Evolutionary conservation across 2,888 invertebrate genomes (phyloP), one percentile per base, ranked within the genome.

Genomic region (Drosophila dives): DNA sequence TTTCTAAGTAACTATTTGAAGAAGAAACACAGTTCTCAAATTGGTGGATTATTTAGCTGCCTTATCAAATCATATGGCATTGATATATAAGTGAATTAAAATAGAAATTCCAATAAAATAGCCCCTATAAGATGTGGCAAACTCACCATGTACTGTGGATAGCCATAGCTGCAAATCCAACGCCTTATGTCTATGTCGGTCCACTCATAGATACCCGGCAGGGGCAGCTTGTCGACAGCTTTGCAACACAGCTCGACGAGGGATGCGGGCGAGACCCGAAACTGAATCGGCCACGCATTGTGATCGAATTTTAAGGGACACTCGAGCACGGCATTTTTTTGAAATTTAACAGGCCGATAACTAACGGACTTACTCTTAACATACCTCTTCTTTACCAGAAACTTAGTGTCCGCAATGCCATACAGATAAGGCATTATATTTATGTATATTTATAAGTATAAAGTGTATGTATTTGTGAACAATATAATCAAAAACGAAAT

Each of bases 91-190:
- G 40, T 42, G 2, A n/a, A 42, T 42, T 42, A 6, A 3, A 29
- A 17, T 50, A 51, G 32, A 53, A 15, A 34, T 20, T 15, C 12
- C 15, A 45, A 20, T 3, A 23, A 20, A 23, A 23, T 20, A 8
- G 8, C 33, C 51, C 51, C 33, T 51, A 51, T 51, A 15, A 5
- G 2, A 33, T 20, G 15, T n/a, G 8, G n/a, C 55, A 53, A 2
- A 60, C 75, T 66, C 71, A 95, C 95, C 91, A 87, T 93, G 74
- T 95, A 95, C 60, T 94, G 92, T 0, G 94, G 94, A 20, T 94
- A 91, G 0, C 94, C 94, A 0, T 94, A 91, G 0, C 80, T 83
- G 0, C 86, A 75, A 62, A 95, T 92, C 95, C 95, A 95, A 0
- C 86, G 77, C 0, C 92, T 93, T 0, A 95, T 94, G 0, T 94